These are phyloP conservation scores for Iguana delicatissima DNA, from an alignment of 2,797 vertebrate genomes.

Conservation along the genomic window DNA sequence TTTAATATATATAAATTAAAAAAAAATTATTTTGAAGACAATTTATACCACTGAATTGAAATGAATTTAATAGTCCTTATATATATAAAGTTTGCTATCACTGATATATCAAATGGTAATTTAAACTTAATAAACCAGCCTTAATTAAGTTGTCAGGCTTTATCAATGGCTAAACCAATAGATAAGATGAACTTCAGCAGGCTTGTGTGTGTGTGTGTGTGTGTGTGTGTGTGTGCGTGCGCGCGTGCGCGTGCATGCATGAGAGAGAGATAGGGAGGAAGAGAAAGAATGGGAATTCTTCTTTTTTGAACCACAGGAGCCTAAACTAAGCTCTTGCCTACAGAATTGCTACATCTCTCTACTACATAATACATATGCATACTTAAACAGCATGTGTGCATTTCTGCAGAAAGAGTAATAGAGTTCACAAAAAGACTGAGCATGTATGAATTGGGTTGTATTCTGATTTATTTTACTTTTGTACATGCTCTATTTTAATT, in stretches of 20 bases:
- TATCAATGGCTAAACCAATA: constrained; percentile 57
- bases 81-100: constrained; percentile 54
- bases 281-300: constrained; percentile 18
- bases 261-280: too few species aligned
- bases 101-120: constrained; percentile 53
- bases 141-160: constrained; percentile 65
- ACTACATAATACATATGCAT: neutral
- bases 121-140: constrained; percentile 64
- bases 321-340: constrained; percentile 47
- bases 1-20: constrained; percentile 48
- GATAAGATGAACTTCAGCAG: constrained; percentile 35
- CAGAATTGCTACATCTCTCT: constrained; percentile 42
- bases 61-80: constrained; percentile 43
- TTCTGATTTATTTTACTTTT: neutral
- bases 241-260: constrained; percentile 32
- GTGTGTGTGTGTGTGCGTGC: constrained; percentile 44
- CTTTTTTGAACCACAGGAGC: constrained; percentile 52
- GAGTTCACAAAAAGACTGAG: constrained; percentile 56
- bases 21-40: constrained; percentile 34
- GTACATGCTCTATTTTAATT: neutral
- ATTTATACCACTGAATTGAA: constrained; percentile 39
- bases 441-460: neutral
- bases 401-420: constrained; percentile 37
- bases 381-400: constrained; percentile 19
- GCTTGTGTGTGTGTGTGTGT: constrained; percentile 7